Base-by-base conservation (phyloP, 1,140 invertebrate species). In the Rhynchophorus ferrugineus region DNA sequence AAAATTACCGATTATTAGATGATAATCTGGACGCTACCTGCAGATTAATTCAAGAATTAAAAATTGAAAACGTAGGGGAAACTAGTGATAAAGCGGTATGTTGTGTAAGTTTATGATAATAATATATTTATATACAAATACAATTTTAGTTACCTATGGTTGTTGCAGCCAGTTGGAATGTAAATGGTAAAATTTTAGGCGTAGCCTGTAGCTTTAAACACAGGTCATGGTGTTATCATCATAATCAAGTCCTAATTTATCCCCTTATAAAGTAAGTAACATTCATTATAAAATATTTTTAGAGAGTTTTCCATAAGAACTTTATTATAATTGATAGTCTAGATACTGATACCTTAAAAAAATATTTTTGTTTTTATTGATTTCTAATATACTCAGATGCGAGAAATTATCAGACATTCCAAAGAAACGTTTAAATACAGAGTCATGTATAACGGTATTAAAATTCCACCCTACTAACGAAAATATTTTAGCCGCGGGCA, bases 181-280 rank as follows among this genome's bases (percentile, higher is more conserved):
- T 48, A 13, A 61, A 58, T 3, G 63, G 64, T 18, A 65, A 63
- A 36, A 57, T 51, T 45, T n/a, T 69, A 14, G 65, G 64, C 11
- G 43, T 67, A 18, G 22, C 63, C 19, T 57, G 57, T 9, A 61
- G 56, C 50, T 60, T 59, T 45, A 52, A 59, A 19, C 67, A 69
- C 44, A 60, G 59, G 42, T 54, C 59, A 7, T 69, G 67, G 67
- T 69, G 67, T 50, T 49, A 66, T 45, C 65, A 69, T 49, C 19
- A 47, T 11, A 64, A 65, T n/a, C 16, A 47, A 20, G 53, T 66
- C 5, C 49, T 39, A 7, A 37, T 62, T 16, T 62, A 59, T 47
- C 13, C 44, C 5, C 21, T 59, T 13, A 38, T 11, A n/a, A 60
- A 54, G 58, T 53, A 43, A 17, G 33, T 19, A 17, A 50, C 11